These are phyloP conservation scores for Tachysurus fulvidraco DNA, from an alignment of 2,113 vertebrate species.

Conservation along the genomic window DNA sequence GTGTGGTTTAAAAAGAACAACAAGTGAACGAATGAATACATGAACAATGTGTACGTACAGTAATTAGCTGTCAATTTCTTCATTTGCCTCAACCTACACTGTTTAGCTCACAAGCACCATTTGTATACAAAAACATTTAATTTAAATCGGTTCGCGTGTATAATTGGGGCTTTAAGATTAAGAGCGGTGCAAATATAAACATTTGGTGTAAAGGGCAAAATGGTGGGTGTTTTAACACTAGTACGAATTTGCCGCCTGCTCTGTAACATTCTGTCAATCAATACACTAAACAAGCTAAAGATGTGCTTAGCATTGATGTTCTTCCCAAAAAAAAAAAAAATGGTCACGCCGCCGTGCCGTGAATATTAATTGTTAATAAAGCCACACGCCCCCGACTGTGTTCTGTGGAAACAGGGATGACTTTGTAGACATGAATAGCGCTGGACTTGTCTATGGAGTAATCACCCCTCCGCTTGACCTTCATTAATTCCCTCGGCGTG, in stretches of 20 bases:
- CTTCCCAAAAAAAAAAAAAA: background rate
- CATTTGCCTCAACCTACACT: background rate
- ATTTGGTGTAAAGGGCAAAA: background rate
- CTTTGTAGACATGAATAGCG: background rate
- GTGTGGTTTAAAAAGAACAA: background rate
- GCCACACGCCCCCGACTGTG: background rate
- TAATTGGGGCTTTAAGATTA: background rate
- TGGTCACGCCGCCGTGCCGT: background rate
- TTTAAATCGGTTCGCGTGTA: background rate
- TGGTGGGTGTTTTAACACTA: background rate
- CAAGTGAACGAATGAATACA: no score
- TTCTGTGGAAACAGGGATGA: background rate
- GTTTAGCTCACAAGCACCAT: background rate
- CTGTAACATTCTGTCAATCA: background rate
- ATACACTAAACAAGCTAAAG: background rate
- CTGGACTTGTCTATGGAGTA: slow-evolving; percentile 16
- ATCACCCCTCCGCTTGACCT: slow-evolving; percentile 45
- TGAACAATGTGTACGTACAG: background rate
- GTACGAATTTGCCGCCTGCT: background rate
- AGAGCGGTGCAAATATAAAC: background rate
- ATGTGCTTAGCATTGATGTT: background rate
- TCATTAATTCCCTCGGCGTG: slow-evolving; percentile 35
- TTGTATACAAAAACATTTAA: background rate
- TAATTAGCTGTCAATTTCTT: background rate
- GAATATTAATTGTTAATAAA: background rate